Base-by-base conservation (phyloP, 1,140 invertebrate species). In the Drosophila repletoides region DNA sequence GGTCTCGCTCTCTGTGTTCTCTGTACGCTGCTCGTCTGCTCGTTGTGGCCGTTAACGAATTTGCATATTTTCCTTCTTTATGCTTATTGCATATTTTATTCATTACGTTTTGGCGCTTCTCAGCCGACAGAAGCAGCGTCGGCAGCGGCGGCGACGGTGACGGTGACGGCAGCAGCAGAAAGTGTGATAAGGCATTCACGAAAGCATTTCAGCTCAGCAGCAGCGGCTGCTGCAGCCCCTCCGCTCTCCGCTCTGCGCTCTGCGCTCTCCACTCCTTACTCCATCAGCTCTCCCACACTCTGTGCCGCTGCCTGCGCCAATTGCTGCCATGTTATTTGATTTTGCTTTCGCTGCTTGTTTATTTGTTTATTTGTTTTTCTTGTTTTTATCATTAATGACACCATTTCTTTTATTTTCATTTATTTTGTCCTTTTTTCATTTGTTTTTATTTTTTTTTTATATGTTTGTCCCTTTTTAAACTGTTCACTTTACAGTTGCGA, bases 41-140 rank as follows among this genome's bases (percentile, higher is more conserved):
- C 26, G 38, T 46, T n/a, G 40, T 4, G 9, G 34, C 33, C 51
- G 51, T 77, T 76, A 76, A 56, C 73, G 69, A 83, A 83, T 83
- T 83, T 83, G 73, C 77, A 83, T 83, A 83, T 72, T 83, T 77
- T 72, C 66, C 68, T 68, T 65, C 69, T 84, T 83, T 73, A 69
- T 76, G 77, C 70, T 84, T 84, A 83, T 83, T 84, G 73, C 79
- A 83, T 83, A 83, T 77, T 83, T 83, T 83, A 83, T 83, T 83
- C 79, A 83, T 83, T 83, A 84, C 70, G 60, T 83, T 84, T 70
- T 83, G 79, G 73, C 69, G 72, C 72, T 83, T 64, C 67, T 49
- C 40, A 28, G 34, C 55, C 14, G 40, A 12, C 40, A 36, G 38
- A 48, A 55, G 65, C 48, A 17, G 17, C 43, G 19, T 58, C 63